Evolutionary conservation across 1,140 invertebrate genomes (phyloP).

Genomic region (Hestina assimilis): DNA sequence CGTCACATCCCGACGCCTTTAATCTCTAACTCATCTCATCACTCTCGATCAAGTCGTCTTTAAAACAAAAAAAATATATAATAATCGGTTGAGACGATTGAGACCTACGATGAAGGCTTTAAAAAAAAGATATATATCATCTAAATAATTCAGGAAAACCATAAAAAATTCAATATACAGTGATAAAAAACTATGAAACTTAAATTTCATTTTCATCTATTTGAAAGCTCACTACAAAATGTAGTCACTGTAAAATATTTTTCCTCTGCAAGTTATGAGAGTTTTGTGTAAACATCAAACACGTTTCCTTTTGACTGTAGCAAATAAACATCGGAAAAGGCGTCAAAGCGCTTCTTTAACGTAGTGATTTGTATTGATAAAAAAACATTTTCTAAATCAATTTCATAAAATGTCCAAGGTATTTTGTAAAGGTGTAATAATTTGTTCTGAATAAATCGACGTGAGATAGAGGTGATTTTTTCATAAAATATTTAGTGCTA

Average conservation of each 20-base stretch:
- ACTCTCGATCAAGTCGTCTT: no score
- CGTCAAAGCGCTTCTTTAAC: background rate
- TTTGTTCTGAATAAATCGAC: no score
- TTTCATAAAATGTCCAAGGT: background rate
- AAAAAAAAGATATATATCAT: no score
- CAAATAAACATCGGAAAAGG: slow-evolving; percentile 3
- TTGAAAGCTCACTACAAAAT: background rate
- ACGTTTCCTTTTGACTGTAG: slow-evolving; percentile 9
- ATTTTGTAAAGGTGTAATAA: background rate
- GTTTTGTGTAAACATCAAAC: slow-evolving; percentile 8
- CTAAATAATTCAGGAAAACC: no score
- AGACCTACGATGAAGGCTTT: no score
- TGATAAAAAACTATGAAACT: background rate
- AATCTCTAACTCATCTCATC: no score
- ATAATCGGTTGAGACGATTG: no score
- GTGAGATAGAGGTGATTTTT: no score
- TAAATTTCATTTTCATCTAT: background rate
- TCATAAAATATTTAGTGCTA: no score
- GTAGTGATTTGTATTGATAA: background rate
- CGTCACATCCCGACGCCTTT: no score
- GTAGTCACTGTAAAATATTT: slow-evolving; percentile 2
- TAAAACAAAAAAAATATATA: no score
- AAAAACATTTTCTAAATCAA: background rate
- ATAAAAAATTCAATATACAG: no score
- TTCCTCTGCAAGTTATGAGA: slow-evolving; percentile 4